phyloP scores from a whole-genome alignment of 2,888 invertebrate genomes.

The Sylvicola cinctus region DNA sequence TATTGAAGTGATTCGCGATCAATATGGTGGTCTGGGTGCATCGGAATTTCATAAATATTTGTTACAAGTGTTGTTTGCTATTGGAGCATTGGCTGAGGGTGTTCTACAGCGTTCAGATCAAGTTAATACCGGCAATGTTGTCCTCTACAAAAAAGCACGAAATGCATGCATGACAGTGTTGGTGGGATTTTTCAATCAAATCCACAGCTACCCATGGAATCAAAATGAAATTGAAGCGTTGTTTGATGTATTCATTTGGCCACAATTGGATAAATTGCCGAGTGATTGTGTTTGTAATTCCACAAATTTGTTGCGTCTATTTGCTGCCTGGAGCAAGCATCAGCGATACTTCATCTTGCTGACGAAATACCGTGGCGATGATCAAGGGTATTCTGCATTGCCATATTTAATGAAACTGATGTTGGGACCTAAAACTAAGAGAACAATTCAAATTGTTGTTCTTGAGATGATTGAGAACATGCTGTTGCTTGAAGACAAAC shows the following conservation, averaged over 20 bases:
- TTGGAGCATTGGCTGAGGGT: conserved; percentile 41
- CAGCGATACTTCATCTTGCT: conserved; percentile 56
- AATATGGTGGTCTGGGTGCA: conserved; percentile 61
- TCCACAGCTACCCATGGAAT: conserved; percentile 55
- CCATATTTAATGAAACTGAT: conserved; percentile 49
- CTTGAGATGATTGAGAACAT: conserved; percentile 57
- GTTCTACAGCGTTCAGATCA: conserved; percentile 33
- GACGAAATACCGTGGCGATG: conserved; percentile 31
- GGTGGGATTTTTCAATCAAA: conserved; percentile 57
- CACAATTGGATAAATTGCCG: conserved; percentile 50
- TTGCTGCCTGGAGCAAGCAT: conserved; percentile 60
- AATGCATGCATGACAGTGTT: conserved; percentile 38
- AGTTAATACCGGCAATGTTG: conserved; percentile 30
- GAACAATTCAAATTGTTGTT: conserved; percentile 41
- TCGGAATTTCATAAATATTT: conserved; percentile 42
- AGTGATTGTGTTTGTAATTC: conserved; percentile 67
- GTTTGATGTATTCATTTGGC: conserved; percentile 64
- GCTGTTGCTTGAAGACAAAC: conserved; percentile 28
- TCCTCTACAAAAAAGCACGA: conserved; percentile 42
- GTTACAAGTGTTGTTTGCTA: conserved; percentile 47
- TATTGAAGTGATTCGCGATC: conserved; percentile 52
- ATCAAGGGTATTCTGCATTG: conserved; percentile 33
- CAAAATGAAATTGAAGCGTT: conserved; percentile 47
- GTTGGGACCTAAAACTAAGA: conserved; percentile 42
- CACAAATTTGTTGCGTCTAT: conserved; percentile 59